phyloP scores from a whole-genome alignment of 2,113 vertebrate genomes.

The Nesogale talazaci region DNA sequence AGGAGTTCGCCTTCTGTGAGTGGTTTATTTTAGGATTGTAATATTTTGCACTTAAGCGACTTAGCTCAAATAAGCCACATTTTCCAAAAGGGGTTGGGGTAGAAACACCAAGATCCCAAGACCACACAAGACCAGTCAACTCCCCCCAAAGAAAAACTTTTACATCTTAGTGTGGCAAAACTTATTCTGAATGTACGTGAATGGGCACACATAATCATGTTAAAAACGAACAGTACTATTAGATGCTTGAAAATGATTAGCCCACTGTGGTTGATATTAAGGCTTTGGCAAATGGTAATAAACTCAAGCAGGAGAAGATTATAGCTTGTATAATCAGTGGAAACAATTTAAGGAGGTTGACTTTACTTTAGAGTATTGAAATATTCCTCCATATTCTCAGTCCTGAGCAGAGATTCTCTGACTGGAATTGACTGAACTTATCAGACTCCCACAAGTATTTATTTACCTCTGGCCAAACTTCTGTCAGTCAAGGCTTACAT shows the following conservation, averaged over 20 bases:
- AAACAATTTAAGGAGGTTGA: not conserved
- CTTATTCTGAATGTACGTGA: not conserved
- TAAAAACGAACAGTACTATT: not conserved
- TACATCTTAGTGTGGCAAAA: constrained; percentile 9
- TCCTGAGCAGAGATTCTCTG: not conserved
- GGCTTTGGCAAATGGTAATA: not conserved
- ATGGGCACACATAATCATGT: not conserved
- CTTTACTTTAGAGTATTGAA: constrained; percentile 28
- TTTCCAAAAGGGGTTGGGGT: not conserved
- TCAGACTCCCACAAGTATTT: not conserved
- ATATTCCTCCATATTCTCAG: not conserved
- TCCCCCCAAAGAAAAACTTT: not conserved
- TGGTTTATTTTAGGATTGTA: constrained; percentile 48
- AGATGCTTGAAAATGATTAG: constrained; percentile 19
- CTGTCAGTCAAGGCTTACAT: not conserved
- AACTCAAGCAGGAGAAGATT: not conserved
- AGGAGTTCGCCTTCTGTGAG: not conserved
- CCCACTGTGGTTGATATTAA: not conserved
- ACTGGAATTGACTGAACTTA: constrained; percentile 17
- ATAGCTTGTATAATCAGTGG: not conserved
- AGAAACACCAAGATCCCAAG: not conserved
- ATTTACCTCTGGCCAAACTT: not conserved
- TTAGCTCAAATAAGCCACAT: constrained; percentile 22
- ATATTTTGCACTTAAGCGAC: not conserved
- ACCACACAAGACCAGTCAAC: not conserved